These are phyloP conservation scores for Gerosis bhagava DNA, from an alignment of 2,888 invertebrate species.

Conservation along the genomic window DNA sequence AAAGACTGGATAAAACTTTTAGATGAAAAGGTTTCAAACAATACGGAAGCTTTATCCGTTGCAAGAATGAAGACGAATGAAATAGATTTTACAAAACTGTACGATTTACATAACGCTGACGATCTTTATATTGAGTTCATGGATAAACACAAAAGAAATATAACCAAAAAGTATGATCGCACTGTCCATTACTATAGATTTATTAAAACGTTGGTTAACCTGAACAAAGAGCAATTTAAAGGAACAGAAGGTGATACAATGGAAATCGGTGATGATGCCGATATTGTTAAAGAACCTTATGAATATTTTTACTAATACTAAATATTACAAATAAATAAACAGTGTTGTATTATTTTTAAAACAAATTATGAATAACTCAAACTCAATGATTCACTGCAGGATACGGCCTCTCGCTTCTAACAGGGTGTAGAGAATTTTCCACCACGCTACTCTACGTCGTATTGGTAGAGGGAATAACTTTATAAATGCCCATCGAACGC, in stretches of 20 bases:
- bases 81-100: constrained; percentile 39
- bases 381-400: too few relatives aligned
- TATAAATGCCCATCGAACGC: too few relatives aligned
- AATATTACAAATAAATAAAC: too few relatives aligned
- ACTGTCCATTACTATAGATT: constrained; percentile 50
- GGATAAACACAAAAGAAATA: constrained; percentile 36
- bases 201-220: constrained; percentile 51
- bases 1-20: constrained; percentile 11
- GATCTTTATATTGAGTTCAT: constrained; percentile 44
- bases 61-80: constrained; percentile 26
- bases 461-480: too few relatives aligned
- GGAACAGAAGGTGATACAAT: constrained; percentile 31
- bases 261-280: constrained; percentile 42
- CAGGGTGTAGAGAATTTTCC: too few relatives aligned
- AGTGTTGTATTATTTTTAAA: too few relatives aligned
- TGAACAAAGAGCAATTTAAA: constrained; percentile 44
- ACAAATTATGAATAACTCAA: too few relatives aligned
- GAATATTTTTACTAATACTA: constrained; percentile 42
- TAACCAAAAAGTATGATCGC: constrained; percentile 35
- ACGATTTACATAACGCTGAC: constrained; percentile 47
- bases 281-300: constrained; percentile 43
- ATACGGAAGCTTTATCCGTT: constrained; percentile 27
- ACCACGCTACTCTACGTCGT: too few relatives aligned
- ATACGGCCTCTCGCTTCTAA: too few relatives aligned
- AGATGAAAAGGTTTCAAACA: constrained; percentile 42